phyloP scores from a whole-genome alignment of 1,140 invertebrate species.

The Polyergus mexicanus region DNA sequence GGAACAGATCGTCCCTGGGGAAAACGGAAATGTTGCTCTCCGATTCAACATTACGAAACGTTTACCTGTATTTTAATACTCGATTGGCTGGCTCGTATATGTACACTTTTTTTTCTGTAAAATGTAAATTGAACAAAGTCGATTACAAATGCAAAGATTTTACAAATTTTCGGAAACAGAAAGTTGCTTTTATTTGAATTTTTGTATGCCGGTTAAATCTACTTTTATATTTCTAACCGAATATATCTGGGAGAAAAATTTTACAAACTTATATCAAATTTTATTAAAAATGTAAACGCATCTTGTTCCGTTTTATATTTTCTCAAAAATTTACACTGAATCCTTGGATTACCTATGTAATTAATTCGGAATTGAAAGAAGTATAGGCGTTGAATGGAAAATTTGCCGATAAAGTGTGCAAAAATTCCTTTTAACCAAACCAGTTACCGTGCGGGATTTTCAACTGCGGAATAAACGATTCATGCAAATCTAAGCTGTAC shows the following conservation, averaged over 20 bases:
- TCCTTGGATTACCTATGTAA: neutral
- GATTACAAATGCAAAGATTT: constrained; percentile 32
- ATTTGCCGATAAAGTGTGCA: constrained; percentile 30
- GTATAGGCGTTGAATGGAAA: neutral
- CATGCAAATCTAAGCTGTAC: constrained; percentile 53
- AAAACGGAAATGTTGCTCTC: neutral
- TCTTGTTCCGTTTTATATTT: neutral
- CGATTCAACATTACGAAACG: neutral
- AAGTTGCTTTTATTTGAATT: constrained; percentile 27
- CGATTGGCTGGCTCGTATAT: neutral
- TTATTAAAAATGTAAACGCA: neutral
- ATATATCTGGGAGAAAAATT: neutral
- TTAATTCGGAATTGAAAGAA: constrained; percentile 8
- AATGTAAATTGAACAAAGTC: neutral
- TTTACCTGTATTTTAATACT: constrained; percentile 45
- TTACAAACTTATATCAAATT: neutral
- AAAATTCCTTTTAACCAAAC: constrained; percentile 36
- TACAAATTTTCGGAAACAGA: constrained; percentile 39
- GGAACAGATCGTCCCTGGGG: neutral
- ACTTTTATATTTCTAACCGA: constrained; percentile 10
- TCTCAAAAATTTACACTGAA: neutral
- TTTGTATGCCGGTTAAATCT: neutral
- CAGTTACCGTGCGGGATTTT: constrained; percentile 24
- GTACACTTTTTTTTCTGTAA: neutral
- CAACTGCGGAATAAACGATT: constrained; percentile 51